Evolutionary conservation across 2,797 vertebrate genomes (phyloP).

Genomic region (Acridotheres tristis): DNA sequence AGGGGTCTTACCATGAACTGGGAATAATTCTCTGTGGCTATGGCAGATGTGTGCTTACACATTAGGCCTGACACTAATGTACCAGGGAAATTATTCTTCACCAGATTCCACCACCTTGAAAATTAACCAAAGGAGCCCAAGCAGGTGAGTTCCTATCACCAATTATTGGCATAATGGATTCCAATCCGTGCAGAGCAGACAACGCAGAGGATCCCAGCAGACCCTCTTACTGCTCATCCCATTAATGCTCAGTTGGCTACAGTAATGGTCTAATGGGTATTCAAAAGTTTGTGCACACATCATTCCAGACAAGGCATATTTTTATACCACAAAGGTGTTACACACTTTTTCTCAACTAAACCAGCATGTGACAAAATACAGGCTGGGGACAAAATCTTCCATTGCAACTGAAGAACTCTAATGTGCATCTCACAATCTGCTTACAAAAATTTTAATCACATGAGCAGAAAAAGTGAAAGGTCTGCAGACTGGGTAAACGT

Average conservation of each 20-base stretch:
- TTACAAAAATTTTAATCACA: fast-evolving
- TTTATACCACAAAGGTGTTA: fast-evolving
- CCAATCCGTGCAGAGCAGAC: fast-evolving
- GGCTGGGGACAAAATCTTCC: neutral
- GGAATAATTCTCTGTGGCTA: neutral
- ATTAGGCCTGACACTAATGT: neutral
- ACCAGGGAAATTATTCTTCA: neutral
- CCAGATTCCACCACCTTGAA: neutral
- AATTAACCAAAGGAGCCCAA: neutral
- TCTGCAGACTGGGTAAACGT: fast-evolving
- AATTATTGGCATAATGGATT: neutral
- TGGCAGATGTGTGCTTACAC: neutral
- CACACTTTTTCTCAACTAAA: neutral
- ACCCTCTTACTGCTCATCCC: neutral
- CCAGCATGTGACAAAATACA: neutral
- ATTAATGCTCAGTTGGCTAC: fast-evolving
- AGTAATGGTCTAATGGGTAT: neutral
- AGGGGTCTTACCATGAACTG: constrained; percentile 8
- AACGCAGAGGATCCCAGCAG: neutral
- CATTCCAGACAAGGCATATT: neutral
- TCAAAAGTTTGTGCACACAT: neutral
- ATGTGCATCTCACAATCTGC: neutral
- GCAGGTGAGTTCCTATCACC: neutral
- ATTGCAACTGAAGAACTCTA: neutral
- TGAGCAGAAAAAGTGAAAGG: neutral